phyloP scores from a whole-genome alignment of 2,113 vertebrate genomes.

The Barbus barbus region DNA sequence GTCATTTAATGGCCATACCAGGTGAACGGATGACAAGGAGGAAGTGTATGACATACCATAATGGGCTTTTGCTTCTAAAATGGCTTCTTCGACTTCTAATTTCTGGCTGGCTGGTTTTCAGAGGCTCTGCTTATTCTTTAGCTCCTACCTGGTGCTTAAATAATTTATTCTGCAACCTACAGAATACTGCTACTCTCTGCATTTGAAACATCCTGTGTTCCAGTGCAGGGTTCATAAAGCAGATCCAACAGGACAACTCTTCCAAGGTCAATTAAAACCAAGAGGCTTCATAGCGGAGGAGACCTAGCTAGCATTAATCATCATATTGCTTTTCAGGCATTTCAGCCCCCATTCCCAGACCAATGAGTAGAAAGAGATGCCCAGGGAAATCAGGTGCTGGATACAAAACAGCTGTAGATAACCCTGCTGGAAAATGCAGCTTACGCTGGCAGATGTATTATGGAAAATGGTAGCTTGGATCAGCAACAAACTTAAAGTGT shows the following conservation, averaged over 20 bases:
- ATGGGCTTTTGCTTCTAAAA: conserved; percentile 17
- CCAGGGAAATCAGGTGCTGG: conserved; percentile 18
- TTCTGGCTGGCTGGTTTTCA: conserved; percentile 31
- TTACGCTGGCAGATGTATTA: background rate
- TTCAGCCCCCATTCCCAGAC: conserved; percentile 1
- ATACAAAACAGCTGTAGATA: conserved; percentile 20
- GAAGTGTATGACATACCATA: background rate
- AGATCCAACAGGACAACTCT: background rate
- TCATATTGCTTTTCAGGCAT: conserved; percentile 27
- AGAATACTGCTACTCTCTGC: conserved; percentile 47
- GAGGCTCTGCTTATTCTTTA: conserved; percentile 39
- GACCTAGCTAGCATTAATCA: conserved; percentile 30
- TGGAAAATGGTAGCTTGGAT: conserved; percentile 1
- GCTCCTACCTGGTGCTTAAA: conserved; percentile 49
- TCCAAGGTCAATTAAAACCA: conserved; percentile 52
- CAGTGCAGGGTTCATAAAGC: conserved; percentile 41
- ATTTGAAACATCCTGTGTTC: conserved; percentile 55
- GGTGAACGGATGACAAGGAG: background rate
- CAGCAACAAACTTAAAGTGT: too few species aligned
- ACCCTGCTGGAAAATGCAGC: background rate
- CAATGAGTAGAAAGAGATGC: conserved; percentile 7
- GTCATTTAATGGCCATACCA: conserved; percentile 2
- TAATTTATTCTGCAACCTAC: conserved; percentile 57
- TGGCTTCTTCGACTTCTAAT: background rate
- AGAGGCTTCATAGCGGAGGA: conserved; percentile 25